These are phyloP conservation scores for Ceyx erithaca DNA, from an alignment of 2,797 vertebrate species.

Conservation along the genomic window DNA sequence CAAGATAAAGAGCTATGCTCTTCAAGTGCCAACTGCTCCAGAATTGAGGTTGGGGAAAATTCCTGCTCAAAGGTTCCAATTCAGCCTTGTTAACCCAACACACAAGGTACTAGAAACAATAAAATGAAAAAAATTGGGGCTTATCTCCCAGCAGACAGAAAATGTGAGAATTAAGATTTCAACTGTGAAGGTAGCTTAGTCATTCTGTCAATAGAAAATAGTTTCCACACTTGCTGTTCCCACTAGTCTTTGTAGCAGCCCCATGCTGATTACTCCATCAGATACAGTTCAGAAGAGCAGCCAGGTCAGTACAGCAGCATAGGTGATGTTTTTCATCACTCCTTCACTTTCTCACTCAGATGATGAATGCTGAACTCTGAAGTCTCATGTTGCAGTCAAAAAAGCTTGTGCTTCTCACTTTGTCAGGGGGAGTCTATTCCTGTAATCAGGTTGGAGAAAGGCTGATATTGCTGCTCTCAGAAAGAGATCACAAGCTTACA, in stretches of 20 bases:
- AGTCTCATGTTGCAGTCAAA: not conserved
- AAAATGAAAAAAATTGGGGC: not conserved
- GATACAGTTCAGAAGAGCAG: not conserved
- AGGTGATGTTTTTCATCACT: not conserved
- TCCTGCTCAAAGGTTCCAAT: not conserved
- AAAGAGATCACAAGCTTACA: not conserved
- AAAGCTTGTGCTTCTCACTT: not conserved
- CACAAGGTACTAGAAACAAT: not conserved
- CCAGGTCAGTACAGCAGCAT: not conserved
- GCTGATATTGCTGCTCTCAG: not conserved
- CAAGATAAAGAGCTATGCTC: not conserved
- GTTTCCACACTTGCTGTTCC: not conserved
- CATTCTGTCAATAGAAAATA: not conserved
- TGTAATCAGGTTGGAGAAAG: not conserved
- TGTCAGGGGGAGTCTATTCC: not conserved
- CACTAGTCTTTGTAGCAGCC: not conserved
- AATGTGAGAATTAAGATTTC: not conserved
- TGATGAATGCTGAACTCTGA: not conserved
- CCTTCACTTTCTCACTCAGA: not conserved
- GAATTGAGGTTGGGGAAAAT: not conserved
- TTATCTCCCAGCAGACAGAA: not conserved
- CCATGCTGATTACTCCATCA: not conserved
- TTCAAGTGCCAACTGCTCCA: accelerated
- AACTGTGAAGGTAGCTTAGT: not conserved
- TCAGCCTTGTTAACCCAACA: not conserved